Base-by-base conservation (phyloP, 2,113 vertebrate species). In the Chrysochloris asiatica region DNA sequence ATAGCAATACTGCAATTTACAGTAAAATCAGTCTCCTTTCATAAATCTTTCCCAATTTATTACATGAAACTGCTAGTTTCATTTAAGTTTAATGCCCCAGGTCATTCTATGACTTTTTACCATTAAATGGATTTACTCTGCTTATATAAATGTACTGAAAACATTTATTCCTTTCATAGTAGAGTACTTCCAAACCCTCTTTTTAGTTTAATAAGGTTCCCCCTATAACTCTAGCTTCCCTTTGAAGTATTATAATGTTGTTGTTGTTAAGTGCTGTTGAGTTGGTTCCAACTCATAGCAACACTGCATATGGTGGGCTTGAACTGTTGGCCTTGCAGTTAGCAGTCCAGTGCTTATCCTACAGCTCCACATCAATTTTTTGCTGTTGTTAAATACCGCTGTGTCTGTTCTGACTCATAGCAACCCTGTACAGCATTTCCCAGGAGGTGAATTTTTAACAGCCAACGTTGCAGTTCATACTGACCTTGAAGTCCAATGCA, bases 1-100 rank as follows among this genome's bases (percentile, higher is more conserved):
- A 88, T 4, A 71, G 50, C 12, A 82, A 83, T 67, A 75, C 7
- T 61, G 38, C 3, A 91, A 76, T 84, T 65, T 56, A 72, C 80
- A 91, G 24, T 89, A 80, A 83, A 80, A 59, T 65, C 19, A 22
- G 54, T 52, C 16, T 83, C 6, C 73, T 75, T 95, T 94, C 56
- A 69, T 81, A 80, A 19, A 59, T 89, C n/a, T 24, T 26, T 61
- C 75, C 43, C 45, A 56, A 81, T 78, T 36, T 87, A 88, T 81
- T 43, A 54, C 43, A 78, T 33, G 26, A 88, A 50, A 91, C 47
- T 54, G 78, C 3, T 22, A 84, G 19, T 77, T 85, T 67, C n/a
- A 89, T 43, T 91, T 91, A 75, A 92, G 88, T 65, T 75, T 30
- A 88, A 89, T 48, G 9, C 36, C 67, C 50, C 13, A 69, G 24